A percentile compares a stretch with the other conserved stretches of the same genome.
These are phyloP conservation scores for Ciconia maguari DNA, from an alignment of 2,113 vertebrate species.

Conservation along the genomic window DNA sequence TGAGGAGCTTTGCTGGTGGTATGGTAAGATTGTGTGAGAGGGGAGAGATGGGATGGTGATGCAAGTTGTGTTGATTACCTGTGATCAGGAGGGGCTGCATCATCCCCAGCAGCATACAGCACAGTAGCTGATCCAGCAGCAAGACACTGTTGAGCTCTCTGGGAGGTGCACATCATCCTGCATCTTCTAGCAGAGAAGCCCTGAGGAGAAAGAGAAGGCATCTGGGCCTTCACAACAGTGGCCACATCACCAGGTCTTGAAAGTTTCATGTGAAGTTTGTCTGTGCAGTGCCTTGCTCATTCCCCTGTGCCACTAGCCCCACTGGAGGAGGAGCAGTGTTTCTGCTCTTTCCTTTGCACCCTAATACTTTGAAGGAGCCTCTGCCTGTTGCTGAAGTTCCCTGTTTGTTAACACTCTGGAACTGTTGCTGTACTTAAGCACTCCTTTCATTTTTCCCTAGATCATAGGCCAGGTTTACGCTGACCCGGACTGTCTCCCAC, in stretches of 20 bases:
- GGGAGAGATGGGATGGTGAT: background rate
- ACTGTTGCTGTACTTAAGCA: background rate
- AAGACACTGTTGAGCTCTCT: background rate
- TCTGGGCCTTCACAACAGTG: background rate
- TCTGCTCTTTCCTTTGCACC: background rate
- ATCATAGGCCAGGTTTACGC: slow-evolving; percentile 98
- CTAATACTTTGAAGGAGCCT: background rate
- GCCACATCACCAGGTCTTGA: background rate
- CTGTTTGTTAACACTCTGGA: background rate
- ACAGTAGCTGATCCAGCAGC: background rate
- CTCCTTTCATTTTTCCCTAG: slow-evolving; percentile 65
- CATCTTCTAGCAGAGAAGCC: background rate
- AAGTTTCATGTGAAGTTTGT: background rate
- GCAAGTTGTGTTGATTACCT: background rate
- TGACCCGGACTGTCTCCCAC: slow-evolving; percentile 93
- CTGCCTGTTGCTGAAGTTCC: background rate
- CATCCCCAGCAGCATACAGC: background rate
- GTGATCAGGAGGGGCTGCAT: background rate
- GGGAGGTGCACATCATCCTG: background rate
- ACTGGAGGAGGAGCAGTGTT: background rate
- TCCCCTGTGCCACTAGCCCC: background rate
- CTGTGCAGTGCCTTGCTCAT: background rate
- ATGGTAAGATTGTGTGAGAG: background rate
- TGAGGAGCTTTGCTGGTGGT: background rate
- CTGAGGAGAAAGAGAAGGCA: background rate